Conservation (phyloP, 2,113 vertebrate species). For the Saccopteryx leptura region DNA sequence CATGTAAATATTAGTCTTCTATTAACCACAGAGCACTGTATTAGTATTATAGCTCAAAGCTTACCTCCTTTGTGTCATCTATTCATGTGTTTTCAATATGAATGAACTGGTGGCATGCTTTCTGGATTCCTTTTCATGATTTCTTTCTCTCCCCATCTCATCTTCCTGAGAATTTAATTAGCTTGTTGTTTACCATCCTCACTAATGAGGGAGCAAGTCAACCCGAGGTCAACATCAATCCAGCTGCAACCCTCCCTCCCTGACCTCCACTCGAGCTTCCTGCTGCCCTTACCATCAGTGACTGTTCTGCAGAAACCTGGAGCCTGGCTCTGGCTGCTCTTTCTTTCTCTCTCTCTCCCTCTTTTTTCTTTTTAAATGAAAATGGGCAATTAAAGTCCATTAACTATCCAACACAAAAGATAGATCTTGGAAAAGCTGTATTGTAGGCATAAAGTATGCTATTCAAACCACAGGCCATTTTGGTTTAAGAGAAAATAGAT, state of each 20-base stretch:
- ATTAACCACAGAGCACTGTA: neutral
- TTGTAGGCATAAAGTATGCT: neutral
- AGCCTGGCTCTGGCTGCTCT: neutral
- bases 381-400: slow-evolving; percentile 24
- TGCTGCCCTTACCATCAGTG: neutral
- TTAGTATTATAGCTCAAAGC: neutral
- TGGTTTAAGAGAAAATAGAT: neutral
- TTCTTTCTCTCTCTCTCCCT: neutral
- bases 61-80: neutral
- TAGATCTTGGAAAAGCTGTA: neutral
- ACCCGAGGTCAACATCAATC: neutral
- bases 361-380: neutral
- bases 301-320: neutral
- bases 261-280: neutral
- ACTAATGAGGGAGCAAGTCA: slow-evolving; percentile 13
- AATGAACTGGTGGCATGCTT: neutral
- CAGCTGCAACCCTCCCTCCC: neutral
- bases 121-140: neutral
- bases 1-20: neutral
- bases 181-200: neutral
- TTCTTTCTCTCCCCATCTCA: neutral
- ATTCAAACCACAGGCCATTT: neutral
- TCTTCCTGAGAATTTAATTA: slow-evolving; percentile 41
- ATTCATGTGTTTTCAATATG: neutral
- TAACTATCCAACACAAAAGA: slow-evolving; percentile 9